phyloP scores from a whole-genome alignment of 2,797 vertebrate species.

The Anguilla marmorata region DNA sequence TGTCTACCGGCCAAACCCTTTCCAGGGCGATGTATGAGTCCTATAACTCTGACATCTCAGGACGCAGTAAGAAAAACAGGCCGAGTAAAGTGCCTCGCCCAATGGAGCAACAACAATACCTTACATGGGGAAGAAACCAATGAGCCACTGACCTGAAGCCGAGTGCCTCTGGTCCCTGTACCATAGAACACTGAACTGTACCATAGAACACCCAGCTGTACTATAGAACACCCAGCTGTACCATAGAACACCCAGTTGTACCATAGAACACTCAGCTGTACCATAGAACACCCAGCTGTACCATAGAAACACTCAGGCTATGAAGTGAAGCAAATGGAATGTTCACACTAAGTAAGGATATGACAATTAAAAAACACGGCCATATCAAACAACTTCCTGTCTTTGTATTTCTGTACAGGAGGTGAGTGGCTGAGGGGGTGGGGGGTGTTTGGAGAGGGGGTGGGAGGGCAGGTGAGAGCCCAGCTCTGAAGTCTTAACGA shows the following conservation, averaged over 20 bases:
- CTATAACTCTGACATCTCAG: neutral
- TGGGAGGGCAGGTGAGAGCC: constrained; percentile 48
- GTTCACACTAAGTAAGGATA: constrained; percentile 45
- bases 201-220: too few species aligned
- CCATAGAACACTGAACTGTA: constrained; percentile 51
- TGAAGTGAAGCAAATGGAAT: constrained; percentile 40
- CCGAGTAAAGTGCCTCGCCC: neutral
- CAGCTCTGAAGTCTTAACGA: constrained; percentile 41
- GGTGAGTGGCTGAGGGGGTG: constrained; percentile 53
- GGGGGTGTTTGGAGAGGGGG: too few species aligned
- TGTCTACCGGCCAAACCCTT: neutral
- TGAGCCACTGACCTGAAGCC: neutral
- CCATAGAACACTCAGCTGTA: too few species aligned
- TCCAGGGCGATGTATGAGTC: neutral
- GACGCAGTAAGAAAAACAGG: neutral
- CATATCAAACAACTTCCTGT: constrained; percentile 54
- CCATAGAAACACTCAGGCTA: constrained; percentile 66
- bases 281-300: neutral
- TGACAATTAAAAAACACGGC: constrained; percentile 59
- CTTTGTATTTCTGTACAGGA: constrained; percentile 64
- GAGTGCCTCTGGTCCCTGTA: constrained; percentile 26
- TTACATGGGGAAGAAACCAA: neutral
- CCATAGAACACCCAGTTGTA: too few species aligned
- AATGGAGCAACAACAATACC: neutral
- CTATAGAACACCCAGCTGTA: too few species aligned